phyloP scores from a whole-genome alignment of 1,140 invertebrate genomes.

The Arion vulgaris region DNA sequence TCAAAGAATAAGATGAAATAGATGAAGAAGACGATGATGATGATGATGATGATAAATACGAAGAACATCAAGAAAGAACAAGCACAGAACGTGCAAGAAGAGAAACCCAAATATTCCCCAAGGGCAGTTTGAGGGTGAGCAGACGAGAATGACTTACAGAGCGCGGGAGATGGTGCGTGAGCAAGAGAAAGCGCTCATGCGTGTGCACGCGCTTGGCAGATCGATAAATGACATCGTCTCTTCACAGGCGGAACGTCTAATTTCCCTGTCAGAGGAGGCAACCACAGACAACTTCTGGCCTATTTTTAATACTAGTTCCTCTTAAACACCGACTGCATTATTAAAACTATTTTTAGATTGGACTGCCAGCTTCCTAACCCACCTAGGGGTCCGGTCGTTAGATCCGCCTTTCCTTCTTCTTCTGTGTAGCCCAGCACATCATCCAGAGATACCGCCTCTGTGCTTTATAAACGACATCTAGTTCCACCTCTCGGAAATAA shows the following conservation, averaged over 20 bases:
- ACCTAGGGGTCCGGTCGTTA: no score
- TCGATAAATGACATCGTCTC: background rate
- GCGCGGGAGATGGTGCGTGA: constrained; percentile 21
- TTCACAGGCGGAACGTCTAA: background rate
- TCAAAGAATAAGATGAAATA: no score
- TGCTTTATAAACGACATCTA: no score
- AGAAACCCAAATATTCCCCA: background rate
- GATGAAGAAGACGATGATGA: constrained; percentile 14
- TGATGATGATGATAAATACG: background rate
- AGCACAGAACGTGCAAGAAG: background rate
- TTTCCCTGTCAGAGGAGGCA: background rate
- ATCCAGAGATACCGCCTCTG: no score
- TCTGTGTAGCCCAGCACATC: no score
- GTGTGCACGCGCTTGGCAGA: constrained; percentile 17
- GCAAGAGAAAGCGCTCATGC: constrained; percentile 1
- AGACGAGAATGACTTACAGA: constrained; percentile 18
- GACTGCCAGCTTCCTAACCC: no score
- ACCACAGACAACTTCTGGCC: no score
- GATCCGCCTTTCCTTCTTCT: no score
- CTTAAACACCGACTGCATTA: no score
- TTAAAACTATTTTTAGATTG: no score
- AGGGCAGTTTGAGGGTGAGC: background rate
- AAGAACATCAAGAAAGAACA: background rate
- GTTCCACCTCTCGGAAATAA: no score
- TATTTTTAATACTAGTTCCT: no score